Evolutionary conservation across 2,888 invertebrate genomes (phyloP).

Genomic region (Erebia epiphron): DNA sequence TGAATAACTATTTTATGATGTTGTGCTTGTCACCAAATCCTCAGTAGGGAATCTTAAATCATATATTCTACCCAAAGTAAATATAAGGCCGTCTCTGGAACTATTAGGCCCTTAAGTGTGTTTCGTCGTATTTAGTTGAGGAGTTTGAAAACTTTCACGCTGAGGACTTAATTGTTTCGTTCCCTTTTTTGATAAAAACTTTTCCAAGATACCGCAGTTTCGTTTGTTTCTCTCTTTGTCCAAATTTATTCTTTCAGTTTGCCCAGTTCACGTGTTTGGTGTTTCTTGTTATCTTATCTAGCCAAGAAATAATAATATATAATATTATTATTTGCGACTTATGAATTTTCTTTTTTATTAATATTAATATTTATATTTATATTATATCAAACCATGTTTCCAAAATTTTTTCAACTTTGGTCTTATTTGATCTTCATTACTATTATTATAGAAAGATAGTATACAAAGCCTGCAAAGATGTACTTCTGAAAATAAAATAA

Average conservation of each 20-base stretch:
- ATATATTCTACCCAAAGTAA: neutral
- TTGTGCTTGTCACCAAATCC: neutral
- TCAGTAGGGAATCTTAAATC: neutral
- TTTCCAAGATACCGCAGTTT: constrained; percentile 31
- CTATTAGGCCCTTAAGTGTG: constrained; percentile 57
- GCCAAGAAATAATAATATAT: neutral
- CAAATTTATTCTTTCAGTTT: constrained; percentile 22
- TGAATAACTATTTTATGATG: neutral
- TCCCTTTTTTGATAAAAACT: constrained; percentile 44
- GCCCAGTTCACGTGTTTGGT: constrained; percentile 11
- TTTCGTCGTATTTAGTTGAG: constrained; percentile 61
- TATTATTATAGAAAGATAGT: too few relatives aligned
- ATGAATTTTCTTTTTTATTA: constrained; percentile 2
- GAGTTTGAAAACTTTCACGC: constrained; percentile 56
- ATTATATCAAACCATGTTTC: neutral
- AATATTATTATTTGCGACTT: neutral
- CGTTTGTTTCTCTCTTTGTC: constrained; percentile 34
- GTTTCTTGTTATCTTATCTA: constrained; percentile 11
- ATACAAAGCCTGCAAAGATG: too few relatives aligned
- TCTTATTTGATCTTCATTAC: neutral
- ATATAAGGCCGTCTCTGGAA: neutral
- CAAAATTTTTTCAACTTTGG: neutral
- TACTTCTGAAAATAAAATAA: too few relatives aligned
- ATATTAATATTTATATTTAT: too few relatives aligned
- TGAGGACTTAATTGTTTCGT: constrained; percentile 65